These are phyloP conservation scores for Catharus bicknelli DNA, from an alignment of 2,113 vertebrate genomes.

Conservation along the genomic window DNA sequence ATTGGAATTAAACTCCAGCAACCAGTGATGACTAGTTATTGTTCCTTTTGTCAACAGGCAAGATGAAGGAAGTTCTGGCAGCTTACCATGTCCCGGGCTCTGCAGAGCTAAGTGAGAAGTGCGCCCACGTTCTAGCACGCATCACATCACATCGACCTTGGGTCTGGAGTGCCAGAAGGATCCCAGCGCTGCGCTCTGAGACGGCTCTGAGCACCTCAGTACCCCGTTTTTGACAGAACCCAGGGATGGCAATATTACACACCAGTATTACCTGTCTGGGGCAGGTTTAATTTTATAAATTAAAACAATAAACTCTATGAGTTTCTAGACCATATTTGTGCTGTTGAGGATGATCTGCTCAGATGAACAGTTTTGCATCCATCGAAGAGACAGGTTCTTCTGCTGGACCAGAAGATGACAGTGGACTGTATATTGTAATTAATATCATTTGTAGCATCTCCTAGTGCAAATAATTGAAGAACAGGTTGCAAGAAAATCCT, in stretches of 20 bases:
- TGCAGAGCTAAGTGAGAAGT: constrained; percentile 76
- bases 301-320: constrained; percentile 80
- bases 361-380: constrained; percentile 71
- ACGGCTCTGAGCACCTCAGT: constrained; percentile 73
- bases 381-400: constrained; percentile 69
- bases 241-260: constrained; percentile 71
- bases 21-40: constrained; percentile 80
- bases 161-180: constrained; percentile 76
- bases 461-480: constrained; percentile 46
- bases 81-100: constrained; percentile 74
- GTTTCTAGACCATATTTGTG: constrained; percentile 75
- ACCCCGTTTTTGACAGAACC: constrained; percentile 66
- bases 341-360: constrained; percentile 76
- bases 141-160: constrained; percentile 70
- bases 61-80: constrained; percentile 79
- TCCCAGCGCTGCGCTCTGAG: constrained; percentile 68
- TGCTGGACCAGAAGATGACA: constrained; percentile 71
- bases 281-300: constrained; percentile 86
- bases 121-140: constrained; percentile 70
- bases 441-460: constrained; percentile 53
- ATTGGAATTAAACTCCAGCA: constrained; percentile 39
- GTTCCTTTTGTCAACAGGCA: constrained; percentile 86
- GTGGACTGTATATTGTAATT: constrained; percentile 58
- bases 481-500: constrained; percentile 55
- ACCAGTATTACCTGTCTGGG: constrained; percentile 76